Evolutionary conservation across 2,797 vertebrate genomes (phyloP).

Genomic region (Acrossocheilus fasciatus): DNA sequence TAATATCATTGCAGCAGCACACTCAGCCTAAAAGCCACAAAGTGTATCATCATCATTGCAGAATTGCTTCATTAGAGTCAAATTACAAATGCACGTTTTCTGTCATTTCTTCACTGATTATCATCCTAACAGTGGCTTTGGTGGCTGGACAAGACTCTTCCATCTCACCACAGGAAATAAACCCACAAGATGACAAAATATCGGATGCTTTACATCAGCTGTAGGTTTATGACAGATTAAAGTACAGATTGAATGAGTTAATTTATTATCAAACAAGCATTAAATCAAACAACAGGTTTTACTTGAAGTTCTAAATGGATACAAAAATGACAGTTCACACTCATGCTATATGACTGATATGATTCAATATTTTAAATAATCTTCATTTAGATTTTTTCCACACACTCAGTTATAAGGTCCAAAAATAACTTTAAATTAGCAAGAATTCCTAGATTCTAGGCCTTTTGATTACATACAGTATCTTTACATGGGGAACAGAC

Average conservation of each 20-base stretch:
- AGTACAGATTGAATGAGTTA: background rate
- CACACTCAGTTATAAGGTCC: background rate
- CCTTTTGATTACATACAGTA: background rate
- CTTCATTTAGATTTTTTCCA: background rate
- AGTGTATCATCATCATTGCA: background rate
- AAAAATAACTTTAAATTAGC: background rate
- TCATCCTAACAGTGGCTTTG: background rate
- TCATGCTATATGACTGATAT: background rate
- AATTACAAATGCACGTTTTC: background rate
- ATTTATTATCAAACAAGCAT: background rate
- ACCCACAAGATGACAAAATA: conserved; percentile 27
- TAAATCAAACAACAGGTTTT: background rate
- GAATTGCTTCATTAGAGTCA: conserved; percentile 12
- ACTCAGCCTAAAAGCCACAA: background rate
- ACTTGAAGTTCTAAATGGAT: background rate
- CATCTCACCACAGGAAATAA: conserved; percentile 28
- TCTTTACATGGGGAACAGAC: background rate
- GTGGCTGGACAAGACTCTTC: conserved; percentile 29
- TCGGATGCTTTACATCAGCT: conserved; percentile 14
- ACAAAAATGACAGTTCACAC: background rate
- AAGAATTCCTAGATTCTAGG: background rate
- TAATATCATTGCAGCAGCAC: background rate
- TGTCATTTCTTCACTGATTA: conserved; percentile 26
- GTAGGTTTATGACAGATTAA: background rate
- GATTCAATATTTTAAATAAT: background rate